Evolutionary conservation across 2,113 vertebrate species (phyloP), one percentile per base, ranked within the genome.

Genomic region (Trogon melanurus): DNA sequence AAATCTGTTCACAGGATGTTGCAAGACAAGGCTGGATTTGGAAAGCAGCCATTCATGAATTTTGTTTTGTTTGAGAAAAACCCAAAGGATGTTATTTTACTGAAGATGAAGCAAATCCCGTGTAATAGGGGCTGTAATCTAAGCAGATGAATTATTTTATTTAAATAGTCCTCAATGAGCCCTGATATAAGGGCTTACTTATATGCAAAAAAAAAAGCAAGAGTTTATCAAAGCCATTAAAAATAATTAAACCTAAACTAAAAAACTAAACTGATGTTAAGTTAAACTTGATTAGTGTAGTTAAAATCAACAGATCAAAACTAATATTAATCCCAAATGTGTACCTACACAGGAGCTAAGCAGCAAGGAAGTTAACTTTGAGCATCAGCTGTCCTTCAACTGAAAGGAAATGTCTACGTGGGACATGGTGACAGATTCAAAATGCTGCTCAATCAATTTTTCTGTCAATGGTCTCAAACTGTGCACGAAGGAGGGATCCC

Each of bases 41-140:
- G 92, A 93, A 91, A 61, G 86, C 70, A 69, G 91, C 92, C 70
- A 85, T 44, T 70, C 53, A 44, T 89, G 83, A 79, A 61, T 92
- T 89, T 81, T 96, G 64, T 95, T 95, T 93, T 91, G 88, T 85
- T 96, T 93, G 70, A 93, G 75, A 81, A 95, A 41, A 96, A 75
- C 41, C 45, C 79, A 79, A 78, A 89, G 88, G 88, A 79, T 38
- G 6, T 92, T 79, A 47, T 87, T 93, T 86, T 85, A 57, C 41
- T 62, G 61, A 74, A 72, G 62, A 91, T 72, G 88, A 90, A 84
- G 76, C 80, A 93, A 91, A 79, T 26, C 48, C 85, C 23, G 2
- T 38, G 64, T 56, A 85, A 79, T 8, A 44, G 50, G 47, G 79
- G 65, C 34, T 88, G 57, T 13, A 75, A 16, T 32, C 51, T 41